Evolutionary conservation across 1,140 invertebrate genomes (phyloP), one percentile per base, ranked within the genome.

Genomic region (Copidosoma floridanum): DNA sequence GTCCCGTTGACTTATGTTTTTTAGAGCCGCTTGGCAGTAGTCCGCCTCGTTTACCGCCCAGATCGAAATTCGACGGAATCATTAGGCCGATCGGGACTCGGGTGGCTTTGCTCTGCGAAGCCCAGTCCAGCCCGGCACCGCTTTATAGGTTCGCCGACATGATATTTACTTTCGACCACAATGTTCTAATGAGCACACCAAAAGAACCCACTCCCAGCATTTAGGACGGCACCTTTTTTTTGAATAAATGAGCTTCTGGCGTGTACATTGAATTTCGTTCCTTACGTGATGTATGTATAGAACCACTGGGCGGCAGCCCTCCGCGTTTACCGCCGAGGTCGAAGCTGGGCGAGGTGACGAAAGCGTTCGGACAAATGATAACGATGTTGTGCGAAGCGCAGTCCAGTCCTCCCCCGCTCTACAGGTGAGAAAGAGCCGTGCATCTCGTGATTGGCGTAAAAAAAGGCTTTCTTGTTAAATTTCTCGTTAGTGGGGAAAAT

Each of bases 351-450:
- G 71, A 71, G 41, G 71, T 83, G 47, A 65, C 72, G 23, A 79
- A 76, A 54, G 11, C 56, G 8, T 23, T 71, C 38, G 70, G 68
- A 16, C 67, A 75, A 48, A 79, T 72, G 43, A 75, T 84, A 48
- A 85, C 86, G 56, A 72, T 87, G 35, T 77, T 86, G 23, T 87
- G 85, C 71, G 85, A 85, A 21, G 83, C 84, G 50, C 85, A 88
- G 74, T 82, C 83, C 8, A 88, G 80, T 76, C 87, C 86, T 32
- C 73, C 83, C 66, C 84, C 84, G 46, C 65, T 79, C 35, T 82
- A 83, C 81, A 84, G 85, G 84, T 87, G 81, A 81, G 71, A 62
- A n/a, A n/a, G n/a, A n/a, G n/a, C 62, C 27, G n/a, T 40, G 24
- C 18, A 38, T 3, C 8, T 41, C 32, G 32, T 37, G 32, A 8